Evolutionary conservation across 35 echinoderm and acorn worm genomes (phyloP), one percentile per base, ranked within the genome.

Genomic region (Diadema setosum): DNA sequence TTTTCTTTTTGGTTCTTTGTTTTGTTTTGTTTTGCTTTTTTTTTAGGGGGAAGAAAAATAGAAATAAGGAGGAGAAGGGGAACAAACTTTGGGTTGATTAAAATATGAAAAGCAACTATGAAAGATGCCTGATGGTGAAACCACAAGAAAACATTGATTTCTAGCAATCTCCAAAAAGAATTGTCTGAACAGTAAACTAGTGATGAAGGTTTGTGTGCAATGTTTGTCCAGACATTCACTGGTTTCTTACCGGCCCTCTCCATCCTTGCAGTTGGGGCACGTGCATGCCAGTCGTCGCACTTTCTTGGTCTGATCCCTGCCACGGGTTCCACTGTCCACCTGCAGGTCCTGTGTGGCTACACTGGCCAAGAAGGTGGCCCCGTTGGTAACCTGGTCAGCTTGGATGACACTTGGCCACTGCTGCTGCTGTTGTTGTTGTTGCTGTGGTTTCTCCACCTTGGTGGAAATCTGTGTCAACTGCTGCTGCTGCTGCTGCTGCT

Each of bases 231-330:
- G n/a, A n/a, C n/a, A n/a, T n/a, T n/a, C n/a, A n/a, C n/a, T n/a
- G n/a, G n/a, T n/a, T n/a, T 75, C 86, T 70, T 85, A 99, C 96
- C 93, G 94, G 12, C 83, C 88, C 23, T 94, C 96, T 55, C 86
- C 75, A 80, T 94, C 89, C 46, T 90, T 87, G 76, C 96, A 99
- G 75, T 99, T 99, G 3, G 96, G 96, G 82, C 92, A 94, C 11
- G 92, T 99, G 37, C 93, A 99, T 17, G 93, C 93, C 85, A 94
- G 81, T 41, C 93, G 36, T 30, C 87, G 84, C 11, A 99, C 48
- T 69, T 87, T 84, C 44, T 94, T 94, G 3, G 59, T 55, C 41
- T 85, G 60, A 1, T 84, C 81, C 42, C 20, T 17, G 31, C 76
- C 81, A 1, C 18, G 45, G 20, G 23, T 39, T 58, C 61, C 46